Conservation (phyloP, 1,140 invertebrate genomes). For the Phymastichus coffea region DNA sequence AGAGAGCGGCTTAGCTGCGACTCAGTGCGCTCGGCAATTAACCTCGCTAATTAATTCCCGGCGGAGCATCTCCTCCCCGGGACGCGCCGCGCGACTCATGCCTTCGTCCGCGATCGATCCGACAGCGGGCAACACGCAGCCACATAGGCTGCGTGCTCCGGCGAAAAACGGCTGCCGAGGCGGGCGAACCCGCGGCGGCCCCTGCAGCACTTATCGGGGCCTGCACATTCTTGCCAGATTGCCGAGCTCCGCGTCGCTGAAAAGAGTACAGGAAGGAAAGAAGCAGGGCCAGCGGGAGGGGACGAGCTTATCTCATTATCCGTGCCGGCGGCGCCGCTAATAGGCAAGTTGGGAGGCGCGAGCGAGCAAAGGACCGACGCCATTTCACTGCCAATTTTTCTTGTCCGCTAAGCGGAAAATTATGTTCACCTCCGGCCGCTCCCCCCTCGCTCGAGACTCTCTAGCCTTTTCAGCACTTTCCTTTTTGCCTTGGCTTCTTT, state of each 20-base stretch:
- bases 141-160: not conserved
- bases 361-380: not conserved
- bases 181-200: no score
- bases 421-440: conserved; percentile 2
- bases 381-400: conserved; percentile 24
- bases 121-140: not conserved
- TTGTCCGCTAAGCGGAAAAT: conserved; percentile 27
- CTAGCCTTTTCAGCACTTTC: no score
- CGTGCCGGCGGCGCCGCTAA: conserved; percentile 2
- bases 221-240: no score
- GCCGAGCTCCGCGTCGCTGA: no score
- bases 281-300: conserved; percentile 1
- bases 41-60: conserved; percentile 50
- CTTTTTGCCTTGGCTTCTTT: no score
- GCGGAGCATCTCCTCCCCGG: conserved; percentile 35
- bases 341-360: not conserved
- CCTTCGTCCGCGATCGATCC: not conserved
- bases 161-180: not conserved
- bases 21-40: conserved; percentile 35
- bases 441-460: not conserved
- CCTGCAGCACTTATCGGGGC: no score
- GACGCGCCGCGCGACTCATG: conserved; percentile 4
- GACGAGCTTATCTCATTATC: conserved; percentile 22
- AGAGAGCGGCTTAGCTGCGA: not conserved
- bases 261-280: conserved; percentile 1